phyloP scores from a whole-genome alignment of 1,140 invertebrate genomes.

The Olivierus martensii region DNA sequence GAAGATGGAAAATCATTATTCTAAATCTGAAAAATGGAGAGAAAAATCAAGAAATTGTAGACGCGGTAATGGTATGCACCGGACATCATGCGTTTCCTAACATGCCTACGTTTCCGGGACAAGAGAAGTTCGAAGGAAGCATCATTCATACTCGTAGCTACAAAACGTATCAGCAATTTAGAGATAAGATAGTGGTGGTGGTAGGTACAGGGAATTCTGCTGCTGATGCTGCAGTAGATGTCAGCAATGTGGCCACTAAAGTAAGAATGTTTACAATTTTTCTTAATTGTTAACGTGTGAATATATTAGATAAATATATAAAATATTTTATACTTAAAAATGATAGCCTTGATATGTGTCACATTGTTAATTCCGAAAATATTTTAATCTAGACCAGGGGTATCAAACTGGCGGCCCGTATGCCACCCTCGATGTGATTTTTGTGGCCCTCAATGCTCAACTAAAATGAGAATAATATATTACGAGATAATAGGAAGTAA shows the following conservation, averaged over 20 bases:
- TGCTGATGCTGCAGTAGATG: constrained; percentile 37
- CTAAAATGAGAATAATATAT: no score
- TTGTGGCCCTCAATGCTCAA: no score
- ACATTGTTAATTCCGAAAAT: no score
- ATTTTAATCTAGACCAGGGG: no score
- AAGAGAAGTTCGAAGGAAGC: constrained; percentile 31
- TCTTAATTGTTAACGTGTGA: no score
- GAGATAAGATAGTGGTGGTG: constrained; percentile 32
- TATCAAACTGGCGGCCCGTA: no score
- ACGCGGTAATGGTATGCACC: constrained; percentile 31
- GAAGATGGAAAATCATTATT: constrained; percentile 28
- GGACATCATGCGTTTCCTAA: constrained; percentile 23
- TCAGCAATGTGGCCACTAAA: constrained; percentile 33
- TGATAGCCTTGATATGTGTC: no score
- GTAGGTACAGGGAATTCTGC: constrained; percentile 42
- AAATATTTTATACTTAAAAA: no score
- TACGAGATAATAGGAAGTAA: no score
- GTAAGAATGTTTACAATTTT: no score
- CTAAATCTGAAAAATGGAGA: constrained; percentile 3
- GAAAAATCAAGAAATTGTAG: constrained; percentile 26
- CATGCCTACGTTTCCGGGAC: constrained; percentile 17
- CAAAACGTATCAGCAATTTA: constrained; percentile 22
- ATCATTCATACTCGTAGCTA: constrained; percentile 35
- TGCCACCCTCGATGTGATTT: no score
- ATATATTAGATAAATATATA: no score